These are phyloP conservation scores for Actinemys pallida DNA, from an alignment of 2,113 vertebrate species.

Conservation along the genomic window DNA sequence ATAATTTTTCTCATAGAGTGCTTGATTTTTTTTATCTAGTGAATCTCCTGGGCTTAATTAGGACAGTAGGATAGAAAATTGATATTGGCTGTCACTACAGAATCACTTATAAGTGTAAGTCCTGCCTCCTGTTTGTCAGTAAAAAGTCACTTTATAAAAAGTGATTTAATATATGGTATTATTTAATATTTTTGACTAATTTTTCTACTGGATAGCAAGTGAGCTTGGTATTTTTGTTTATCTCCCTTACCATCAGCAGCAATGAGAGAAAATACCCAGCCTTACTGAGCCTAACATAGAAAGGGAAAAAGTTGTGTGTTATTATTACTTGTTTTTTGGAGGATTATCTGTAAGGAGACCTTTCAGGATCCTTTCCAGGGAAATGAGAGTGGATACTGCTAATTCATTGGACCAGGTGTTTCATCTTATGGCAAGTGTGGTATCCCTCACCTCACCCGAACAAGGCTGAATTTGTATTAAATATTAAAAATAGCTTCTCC, in stretches of 20 bases:
- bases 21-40: neutral
- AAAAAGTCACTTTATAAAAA: neutral
- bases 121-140: neutral
- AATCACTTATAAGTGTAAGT: neutral
- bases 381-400: neutral
- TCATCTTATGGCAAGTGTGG: neutral
- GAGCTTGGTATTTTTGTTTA: neutral
- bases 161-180: neutral
- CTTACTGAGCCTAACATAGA: neutral
- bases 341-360: neutral
- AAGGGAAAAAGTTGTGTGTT: neutral
- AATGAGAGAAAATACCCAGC: neutral
- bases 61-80: accelerated
- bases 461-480: neutral
- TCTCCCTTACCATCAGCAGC: neutral
- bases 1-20: neutral
- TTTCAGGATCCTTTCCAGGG: neutral
- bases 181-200: neutral
- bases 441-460: neutral
- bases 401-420: neutral
- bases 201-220: neutral
- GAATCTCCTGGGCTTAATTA: accelerated
- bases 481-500: neutral
- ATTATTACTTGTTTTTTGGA: neutral
- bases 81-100: neutral